phyloP scores from a whole-genome alignment of 2,797 vertebrate genomes.

The Basileuterus tristriatus region DNA sequence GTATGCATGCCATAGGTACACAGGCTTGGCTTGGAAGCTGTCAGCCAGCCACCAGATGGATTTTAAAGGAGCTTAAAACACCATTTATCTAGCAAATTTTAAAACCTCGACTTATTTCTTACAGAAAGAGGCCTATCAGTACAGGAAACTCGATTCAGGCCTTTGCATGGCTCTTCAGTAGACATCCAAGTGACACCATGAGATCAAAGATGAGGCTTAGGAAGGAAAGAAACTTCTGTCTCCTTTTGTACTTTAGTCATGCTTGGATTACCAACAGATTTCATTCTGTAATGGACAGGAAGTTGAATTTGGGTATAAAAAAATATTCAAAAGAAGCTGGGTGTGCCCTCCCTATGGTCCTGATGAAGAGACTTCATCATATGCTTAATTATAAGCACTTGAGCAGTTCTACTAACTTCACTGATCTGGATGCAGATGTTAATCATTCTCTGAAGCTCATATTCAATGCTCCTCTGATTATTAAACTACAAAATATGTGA shows the following conservation, averaged over 20 bases:
- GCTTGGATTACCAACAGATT: slow-evolving; percentile 32
- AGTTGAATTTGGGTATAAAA: slow-evolving; percentile 12
- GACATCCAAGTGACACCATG: not conserved
- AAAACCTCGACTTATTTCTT: not conserved
- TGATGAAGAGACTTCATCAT: not conserved
- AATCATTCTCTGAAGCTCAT: not conserved
- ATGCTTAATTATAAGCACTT: slow-evolving; percentile 20
- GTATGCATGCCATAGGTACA: not conserved
- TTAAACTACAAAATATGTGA: not conserved
- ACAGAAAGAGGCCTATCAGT: not conserved
- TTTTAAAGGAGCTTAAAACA: not conserved
- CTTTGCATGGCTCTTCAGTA: not conserved
- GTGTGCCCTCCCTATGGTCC: not conserved
- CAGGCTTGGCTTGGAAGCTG: not conserved
- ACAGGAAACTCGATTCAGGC: not conserved
- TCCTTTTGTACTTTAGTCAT: not conserved
- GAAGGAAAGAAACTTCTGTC: slow-evolving; percentile 10
- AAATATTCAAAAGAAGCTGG: slow-evolving; percentile 9
- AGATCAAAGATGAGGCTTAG: slow-evolving; percentile 23
- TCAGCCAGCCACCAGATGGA: not conserved
- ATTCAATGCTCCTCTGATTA: not conserved
- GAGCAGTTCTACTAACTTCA: not conserved
- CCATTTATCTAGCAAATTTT: not conserved
- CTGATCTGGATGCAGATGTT: slow-evolving; percentile 15
- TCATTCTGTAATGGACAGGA: not conserved